Evolutionary conservation across 1,140 invertebrate species (phyloP).

Genomic region (Halyomorpha halys): DNA sequence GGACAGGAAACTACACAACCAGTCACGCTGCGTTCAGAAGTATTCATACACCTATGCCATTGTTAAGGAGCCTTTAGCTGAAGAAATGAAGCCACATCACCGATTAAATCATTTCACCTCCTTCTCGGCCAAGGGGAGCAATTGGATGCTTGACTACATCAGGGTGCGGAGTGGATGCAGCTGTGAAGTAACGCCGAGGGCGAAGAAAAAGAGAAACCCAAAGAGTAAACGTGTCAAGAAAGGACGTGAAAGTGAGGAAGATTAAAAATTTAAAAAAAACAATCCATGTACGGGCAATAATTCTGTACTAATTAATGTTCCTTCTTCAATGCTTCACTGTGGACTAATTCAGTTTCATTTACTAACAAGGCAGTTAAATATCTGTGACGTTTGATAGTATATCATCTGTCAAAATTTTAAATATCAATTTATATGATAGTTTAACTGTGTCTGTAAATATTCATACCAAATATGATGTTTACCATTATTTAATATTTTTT

Average conservation of each 20-base stretch:
- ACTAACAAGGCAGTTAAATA: too few species aligned
- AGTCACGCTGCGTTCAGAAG: constrained; percentile 68
- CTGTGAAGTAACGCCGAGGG: constrained; percentile 53
- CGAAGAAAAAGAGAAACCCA: constrained; percentile 34
- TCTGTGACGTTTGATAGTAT: too few species aligned
- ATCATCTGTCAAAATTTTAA: too few species aligned
- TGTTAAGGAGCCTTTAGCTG: constrained; percentile 40
- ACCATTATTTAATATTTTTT: too few species aligned
- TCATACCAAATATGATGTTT: too few species aligned
- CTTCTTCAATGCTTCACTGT: too few species aligned
- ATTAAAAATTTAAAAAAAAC: not conserved
- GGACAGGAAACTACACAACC: constrained; percentile 52
- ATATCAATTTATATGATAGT: too few species aligned
- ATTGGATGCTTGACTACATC: constrained; percentile 72
- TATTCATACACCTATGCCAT: constrained; percentile 78
- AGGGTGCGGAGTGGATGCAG: constrained; percentile 64
- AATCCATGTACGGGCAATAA: too few species aligned
- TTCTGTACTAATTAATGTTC: too few species aligned
- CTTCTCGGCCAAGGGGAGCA: constrained; percentile 38
- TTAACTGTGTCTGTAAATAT: too few species aligned
- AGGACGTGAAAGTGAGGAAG: constrained; percentile 9
- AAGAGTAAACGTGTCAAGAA: constrained; percentile 24
- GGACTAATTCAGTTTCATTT: too few species aligned
- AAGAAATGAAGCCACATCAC: constrained; percentile 33
- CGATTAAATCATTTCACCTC: constrained; percentile 39